phyloP scores from a whole-genome alignment of 2,888 invertebrate genomes.

The Drosophila ezoana region DNA sequence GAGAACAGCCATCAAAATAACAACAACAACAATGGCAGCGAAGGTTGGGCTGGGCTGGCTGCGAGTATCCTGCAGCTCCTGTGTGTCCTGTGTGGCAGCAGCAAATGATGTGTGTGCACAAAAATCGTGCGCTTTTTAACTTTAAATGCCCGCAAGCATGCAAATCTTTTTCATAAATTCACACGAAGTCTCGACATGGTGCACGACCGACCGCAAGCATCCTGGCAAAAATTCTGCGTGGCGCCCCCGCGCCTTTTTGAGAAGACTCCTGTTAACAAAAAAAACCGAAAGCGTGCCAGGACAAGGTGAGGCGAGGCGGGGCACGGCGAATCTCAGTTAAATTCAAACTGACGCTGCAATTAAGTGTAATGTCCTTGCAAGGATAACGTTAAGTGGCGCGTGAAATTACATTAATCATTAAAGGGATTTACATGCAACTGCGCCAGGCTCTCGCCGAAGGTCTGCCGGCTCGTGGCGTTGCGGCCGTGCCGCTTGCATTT shows the following conservation, averaged over 20 bases:
- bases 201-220: slow-evolving; percentile 26
- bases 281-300: neutral
- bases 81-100: slow-evolving; percentile 15
- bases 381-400: slow-evolving; percentile 84
- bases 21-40: slow-evolving; percentile 17
- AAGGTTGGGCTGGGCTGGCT: neutral
- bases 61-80: slow-evolving; percentile 10
- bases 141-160: slow-evolving; percentile 80
- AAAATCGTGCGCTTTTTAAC: slow-evolving; percentile 74
- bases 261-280: slow-evolving; percentile 36
- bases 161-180: slow-evolving; percentile 82
- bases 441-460: slow-evolving; percentile 4
- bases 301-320: neutral
- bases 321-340: slow-evolving; percentile 67
- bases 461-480: slow-evolving; percentile 9
- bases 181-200: slow-evolving; percentile 50
- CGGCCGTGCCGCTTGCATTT: slow-evolving; percentile 36
- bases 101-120: slow-evolving; percentile 60
- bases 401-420: slow-evolving; percentile 84
- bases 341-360: slow-evolving; percentile 82
- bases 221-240: slow-evolving; percentile 2
- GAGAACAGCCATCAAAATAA: slow-evolving; percentile 15
- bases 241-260: neutral
- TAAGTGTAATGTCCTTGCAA: slow-evolving; percentile 84
- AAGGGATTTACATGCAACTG: slow-evolving; percentile 79